Percentiles rank a stretch among this genome's conserved stretches.
Evolutionary conservation across 2,797 vertebrate species (phyloP).

Genomic region (Mus spretus): DNA sequence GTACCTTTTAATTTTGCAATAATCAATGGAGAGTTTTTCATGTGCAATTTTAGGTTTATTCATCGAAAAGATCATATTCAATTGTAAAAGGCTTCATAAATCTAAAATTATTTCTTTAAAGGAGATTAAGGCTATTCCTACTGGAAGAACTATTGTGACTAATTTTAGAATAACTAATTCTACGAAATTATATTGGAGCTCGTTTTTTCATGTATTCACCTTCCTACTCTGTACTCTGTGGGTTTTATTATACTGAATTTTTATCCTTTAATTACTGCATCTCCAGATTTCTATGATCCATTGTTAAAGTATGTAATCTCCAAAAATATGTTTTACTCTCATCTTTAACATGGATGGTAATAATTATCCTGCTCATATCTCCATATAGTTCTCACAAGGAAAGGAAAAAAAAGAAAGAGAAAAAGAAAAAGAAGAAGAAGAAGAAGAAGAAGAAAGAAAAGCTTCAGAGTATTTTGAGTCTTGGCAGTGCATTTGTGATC

Average conservation of each 20-base stretch:
- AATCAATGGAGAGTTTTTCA: neutral
- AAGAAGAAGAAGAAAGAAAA: neutral
- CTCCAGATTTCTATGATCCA: neutral
- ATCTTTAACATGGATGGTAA: neutral
- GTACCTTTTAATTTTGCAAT: neutral
- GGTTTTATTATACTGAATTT: neutral
- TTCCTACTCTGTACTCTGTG: neutral
- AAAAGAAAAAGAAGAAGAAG: neutral
- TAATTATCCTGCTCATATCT: neutral
- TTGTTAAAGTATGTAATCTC: neutral
- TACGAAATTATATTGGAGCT: neutral
- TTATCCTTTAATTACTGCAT: neutral
- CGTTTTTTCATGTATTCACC: neutral
- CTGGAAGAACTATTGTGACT: neutral
- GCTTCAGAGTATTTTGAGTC: neutral
- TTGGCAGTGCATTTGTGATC: neutral
- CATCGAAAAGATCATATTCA: neutral
- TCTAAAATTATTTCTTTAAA: neutral
- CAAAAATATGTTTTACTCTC: neutral
- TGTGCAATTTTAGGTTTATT: neutral
- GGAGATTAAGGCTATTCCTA: neutral
- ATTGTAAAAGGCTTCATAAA: neutral
- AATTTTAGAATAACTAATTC: slow-evolving; percentile 5
- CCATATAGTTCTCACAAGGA: fast-evolving
- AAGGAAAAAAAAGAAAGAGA: neutral